Evolutionary conservation across 1,140 invertebrate genomes (phyloP), one percentile per base, ranked within the genome.

Genomic region (Oedothorax gibbosus): DNA sequence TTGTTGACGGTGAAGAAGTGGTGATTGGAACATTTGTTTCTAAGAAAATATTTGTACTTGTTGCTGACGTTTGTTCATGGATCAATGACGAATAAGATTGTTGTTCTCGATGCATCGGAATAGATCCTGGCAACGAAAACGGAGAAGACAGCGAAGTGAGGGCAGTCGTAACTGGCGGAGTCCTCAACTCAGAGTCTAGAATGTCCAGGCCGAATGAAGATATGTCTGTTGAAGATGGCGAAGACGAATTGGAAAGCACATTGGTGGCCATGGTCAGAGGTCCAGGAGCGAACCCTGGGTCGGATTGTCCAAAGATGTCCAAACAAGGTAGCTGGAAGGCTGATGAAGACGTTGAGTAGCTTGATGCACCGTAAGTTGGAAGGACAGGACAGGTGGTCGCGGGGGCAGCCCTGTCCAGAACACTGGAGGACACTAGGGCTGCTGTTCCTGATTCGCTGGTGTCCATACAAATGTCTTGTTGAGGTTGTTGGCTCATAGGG

Each of bases 11-110:
- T 11, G 78, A 15, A 71, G 57, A 35, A 0, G 80, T 73, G 11
- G 69, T 64, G 8, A 73, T 57, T 64, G 80, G 80, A 73, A 82
- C 69, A 57, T n/a, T 18, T 15, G 35, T n/a, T 14, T 82, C 69
- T 35, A 35, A 35, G 54, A 72, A 82, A n/a, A 80, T 80, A 71
- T 71, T 80, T 71, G 80, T 64, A 82, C 80, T 82, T 51, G 77
- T 54, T 56, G 62, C 21, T 14, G 80, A 12, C 35, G 60, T 50
- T 73, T 71, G 51, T 15, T 68, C 53, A 9, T 69, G 68, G 68
- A 82, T 73, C 80, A 82, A 18, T 20, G 80, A 57, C n/a, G 21
- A n/a, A 53, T 53, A 82, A 60, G 80, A 71, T 15, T 72, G 80
- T 5, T 35, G 35, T 35, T 69, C 64, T 10, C 66, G 69, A 2